Base-by-base conservation (phyloP, 2,113 vertebrate species). In the Otis tarda region DNA sequence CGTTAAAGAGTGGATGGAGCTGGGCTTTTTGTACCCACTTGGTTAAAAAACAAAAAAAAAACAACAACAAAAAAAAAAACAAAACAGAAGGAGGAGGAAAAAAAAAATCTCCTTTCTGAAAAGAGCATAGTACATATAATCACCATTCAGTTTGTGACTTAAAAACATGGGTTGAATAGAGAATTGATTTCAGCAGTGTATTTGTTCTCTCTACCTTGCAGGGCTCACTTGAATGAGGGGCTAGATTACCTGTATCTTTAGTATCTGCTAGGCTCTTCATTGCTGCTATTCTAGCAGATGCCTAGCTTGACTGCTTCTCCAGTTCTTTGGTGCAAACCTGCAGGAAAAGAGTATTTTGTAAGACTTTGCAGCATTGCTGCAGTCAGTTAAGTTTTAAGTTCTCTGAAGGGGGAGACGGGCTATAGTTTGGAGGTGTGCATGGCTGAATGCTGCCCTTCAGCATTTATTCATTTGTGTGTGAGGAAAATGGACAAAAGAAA, bases 111-210 rank as follows among this genome's bases (percentile, higher is more conserved):
- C 4, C 25, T 79, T 85, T 85, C 45, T 60, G 56, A 52, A 87
- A 96, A 91, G 18, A 31, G 33, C 19, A 43, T 37, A 53, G 31
- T 27, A 80, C 30, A 25, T 69, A 79, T 80, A 94, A 95, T 86
- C 79, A 41, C 37, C 19, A 92, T 52, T 45, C 21, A 45, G 81
- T 57, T 24, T 88, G 61, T 87, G 73, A 92, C 92, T 87, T 90
- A 70, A 95, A 95, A 94, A 55, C n/a, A 85, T 50, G 33, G 95
- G n/a, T 90, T 95, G 86, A 97, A 96, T 81, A 83, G 67, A 89
- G 50, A 91, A 84, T 93, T 93, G 7, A 91, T 95, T 96, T 95
- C 83, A 80, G 27, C n/a, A 56, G 41, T 83, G 8, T 79, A 50
- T 94, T 80, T 94, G 59, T 77, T 97, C 68, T 92, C 37, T 64